Conservation (phyloP, 2,113 vertebrate genomes). For the Rattus rattus region DNA sequence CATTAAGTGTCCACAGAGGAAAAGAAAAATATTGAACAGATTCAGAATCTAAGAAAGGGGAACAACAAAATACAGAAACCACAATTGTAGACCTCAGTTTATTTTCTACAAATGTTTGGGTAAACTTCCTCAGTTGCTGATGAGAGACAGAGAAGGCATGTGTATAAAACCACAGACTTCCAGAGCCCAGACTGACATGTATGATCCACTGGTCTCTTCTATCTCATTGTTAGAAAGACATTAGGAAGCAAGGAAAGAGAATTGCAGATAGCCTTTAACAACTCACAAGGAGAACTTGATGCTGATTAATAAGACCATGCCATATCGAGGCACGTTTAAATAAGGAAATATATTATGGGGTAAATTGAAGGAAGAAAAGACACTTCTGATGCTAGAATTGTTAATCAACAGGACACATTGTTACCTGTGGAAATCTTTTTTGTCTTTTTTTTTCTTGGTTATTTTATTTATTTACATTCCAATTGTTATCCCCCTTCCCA, state of each 20-base stretch:
- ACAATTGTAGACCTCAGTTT: constrained; percentile 3
- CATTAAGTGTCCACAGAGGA: constrained; percentile 40
- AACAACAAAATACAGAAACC: not conserved
- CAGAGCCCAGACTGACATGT: not conserved
- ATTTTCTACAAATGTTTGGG: not conserved
- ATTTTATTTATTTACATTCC: too few relatives aligned
- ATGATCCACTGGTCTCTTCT: not conserved
- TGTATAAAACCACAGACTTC: constrained; percentile 11
- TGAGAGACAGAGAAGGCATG: not conserved
- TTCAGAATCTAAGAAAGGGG: constrained; percentile 48
- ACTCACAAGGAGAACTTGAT: not conserved
- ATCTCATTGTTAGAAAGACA: not conserved
- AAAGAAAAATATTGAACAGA: constrained; percentile 50
- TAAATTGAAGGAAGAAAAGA: constrained; percentile 13
- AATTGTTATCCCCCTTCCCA: too few relatives aligned
- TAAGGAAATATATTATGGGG: not conserved
- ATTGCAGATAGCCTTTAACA: not conserved
- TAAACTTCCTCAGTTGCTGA: not conserved
- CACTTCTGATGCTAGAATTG: not conserved
- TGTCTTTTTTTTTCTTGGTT: too few relatives aligned
- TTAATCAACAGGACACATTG: constrained; percentile 5
- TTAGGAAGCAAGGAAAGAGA: not conserved
- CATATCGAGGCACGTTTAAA: not conserved
- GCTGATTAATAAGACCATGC: not conserved
- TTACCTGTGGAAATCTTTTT: not conserved